Base-by-base conservation (phyloP, 2,113 vertebrate species). In the Clarias batrachus region DNA sequence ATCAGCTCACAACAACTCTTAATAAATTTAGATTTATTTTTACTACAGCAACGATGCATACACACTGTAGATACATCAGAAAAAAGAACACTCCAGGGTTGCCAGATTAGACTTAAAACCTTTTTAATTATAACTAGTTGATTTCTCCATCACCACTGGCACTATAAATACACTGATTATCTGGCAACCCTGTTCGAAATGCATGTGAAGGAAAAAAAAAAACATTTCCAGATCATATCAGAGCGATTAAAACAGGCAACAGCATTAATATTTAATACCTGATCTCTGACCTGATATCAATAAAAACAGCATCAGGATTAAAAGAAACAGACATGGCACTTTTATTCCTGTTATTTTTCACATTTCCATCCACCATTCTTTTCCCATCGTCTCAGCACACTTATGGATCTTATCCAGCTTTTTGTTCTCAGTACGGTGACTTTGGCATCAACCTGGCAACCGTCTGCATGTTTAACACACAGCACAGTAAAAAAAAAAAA, bases 21-120 rank as follows among this genome's bases (percentile, higher is more conserved):
- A 30, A 59, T 73, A 78, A 62, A 87, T 33, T 37, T 11, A 82
- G 37, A 71, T 73, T 87, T 77, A 78, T 82, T 89, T 63, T 60
- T 62, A 71, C 13, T 83, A 87, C 66, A 85, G 79, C 62, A 83
- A 81, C 68, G n/a, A 62, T 17, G 37, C 4, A 2, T 25, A 87
- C 41, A 74, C 57, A n/a, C 74, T 77, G 54, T 19, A 66, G 80
- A 65, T 82, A 79, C 63, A 56, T 57, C 78, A 65, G 57, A 82
- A 77, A 56, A 16, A 52, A 52, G 9, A 56, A 14, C 19, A 23
- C 14, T 25, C 6, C 56, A 2, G 27, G 56, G 77, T 60, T 80
- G 78, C 78, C 78, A 80, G 52, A 56, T 56, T 56, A 76, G 14
- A 62, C 3, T 54, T n/a, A 10, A 27, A 57, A 9, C 27, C 17